Percentiles rank a stretch among this genome's conserved stretches.
phyloP scores from a whole-genome alignment of 2,888 invertebrate species.

The Euzophera pinguis region DNA sequence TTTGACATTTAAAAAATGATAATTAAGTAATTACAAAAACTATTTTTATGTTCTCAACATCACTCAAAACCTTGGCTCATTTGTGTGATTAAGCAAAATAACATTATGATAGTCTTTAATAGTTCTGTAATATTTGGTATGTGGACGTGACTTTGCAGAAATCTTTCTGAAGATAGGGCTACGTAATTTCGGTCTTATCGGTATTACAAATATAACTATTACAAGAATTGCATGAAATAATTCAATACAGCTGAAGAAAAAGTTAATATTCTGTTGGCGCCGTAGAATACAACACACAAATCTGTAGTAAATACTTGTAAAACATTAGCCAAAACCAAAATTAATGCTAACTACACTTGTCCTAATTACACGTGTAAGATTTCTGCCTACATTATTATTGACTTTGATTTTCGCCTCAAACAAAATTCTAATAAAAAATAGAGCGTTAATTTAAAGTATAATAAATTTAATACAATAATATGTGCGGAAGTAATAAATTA shows the following conservation, averaged over 20 bases:
- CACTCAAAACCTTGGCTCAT: too few species aligned
- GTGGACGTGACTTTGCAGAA: slow-evolving; percentile 10
- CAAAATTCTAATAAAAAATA: slow-evolving; percentile 48
- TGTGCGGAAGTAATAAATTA: slow-evolving; percentile 28
- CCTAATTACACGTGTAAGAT: slow-evolving; percentile 29
- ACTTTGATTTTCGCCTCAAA: slow-evolving; percentile 30
- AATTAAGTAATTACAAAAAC: too few species aligned
- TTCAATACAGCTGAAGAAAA: slow-evolving; percentile 35
- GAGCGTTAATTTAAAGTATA: slow-evolving; percentile 38
- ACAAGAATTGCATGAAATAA: slow-evolving; percentile 35
- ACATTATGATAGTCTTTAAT: too few species aligned
- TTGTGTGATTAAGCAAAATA: too few species aligned
- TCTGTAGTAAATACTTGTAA: slow-evolving; percentile 51
- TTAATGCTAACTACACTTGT: slow-evolving; percentile 38
- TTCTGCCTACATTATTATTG: slow-evolving; percentile 23
- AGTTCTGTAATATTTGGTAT: too few species aligned
- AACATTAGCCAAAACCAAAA: slow-evolving; percentile 46
- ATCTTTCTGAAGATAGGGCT: slow-evolving; percentile 15
- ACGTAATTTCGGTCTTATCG: slow-evolving; percentile 21
- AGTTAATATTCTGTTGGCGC: slow-evolving; percentile 11
- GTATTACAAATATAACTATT: slow-evolving; percentile 33
- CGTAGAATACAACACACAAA: slow-evolving; percentile 16
- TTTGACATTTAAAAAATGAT: too few species aligned
- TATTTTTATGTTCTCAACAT: too few species aligned
- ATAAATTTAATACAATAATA: slow-evolving; percentile 44